phyloP scores from a whole-genome alignment of 2,113 vertebrate species.

The Clarias gariepinus region DNA sequence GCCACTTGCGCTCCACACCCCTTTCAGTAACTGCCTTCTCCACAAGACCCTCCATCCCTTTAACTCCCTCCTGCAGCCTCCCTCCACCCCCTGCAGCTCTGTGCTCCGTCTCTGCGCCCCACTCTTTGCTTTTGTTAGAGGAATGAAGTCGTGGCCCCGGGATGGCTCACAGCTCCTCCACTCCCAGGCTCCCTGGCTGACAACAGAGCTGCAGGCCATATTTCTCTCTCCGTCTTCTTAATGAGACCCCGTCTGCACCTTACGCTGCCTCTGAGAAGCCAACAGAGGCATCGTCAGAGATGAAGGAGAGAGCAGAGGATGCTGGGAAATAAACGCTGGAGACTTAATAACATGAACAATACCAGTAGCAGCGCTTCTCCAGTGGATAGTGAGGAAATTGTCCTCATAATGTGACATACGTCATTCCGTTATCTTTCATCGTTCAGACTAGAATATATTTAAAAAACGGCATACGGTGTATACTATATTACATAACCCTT shows the following conservation, averaged over 20 bases:
- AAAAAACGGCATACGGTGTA: not conserved
- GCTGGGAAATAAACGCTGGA: constrained; percentile 14
- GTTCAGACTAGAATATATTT: not conserved
- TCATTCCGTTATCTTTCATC: constrained; percentile 20
- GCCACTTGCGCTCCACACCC: constrained; percentile 15
- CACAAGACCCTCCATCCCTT: constrained; percentile 20
- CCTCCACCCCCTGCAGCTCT: constrained; percentile 11
- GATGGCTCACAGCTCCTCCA: constrained; percentile 69
- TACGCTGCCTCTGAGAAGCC: constrained; percentile 33
- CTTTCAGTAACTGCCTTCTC: constrained; percentile 7
- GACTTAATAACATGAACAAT: constrained; percentile 30
- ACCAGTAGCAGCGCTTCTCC: constrained; percentile 19
- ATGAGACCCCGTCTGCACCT: constrained; percentile 50
- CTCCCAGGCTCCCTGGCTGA: constrained; percentile 62
- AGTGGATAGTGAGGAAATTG: constrained; percentile 12
- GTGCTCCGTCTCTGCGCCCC: constrained; percentile 14
- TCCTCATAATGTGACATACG: constrained; percentile 6
- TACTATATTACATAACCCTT: constrained; percentile 4
- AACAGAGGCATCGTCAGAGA: constrained; percentile 36
- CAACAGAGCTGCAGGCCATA: constrained; percentile 54
- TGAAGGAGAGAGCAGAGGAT: constrained; percentile 39
- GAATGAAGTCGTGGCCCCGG: constrained; percentile 57
- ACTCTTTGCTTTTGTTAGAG: constrained; percentile 29
- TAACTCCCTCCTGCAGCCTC: not conserved
- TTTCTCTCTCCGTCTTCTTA: constrained; percentile 53